Percentiles rank a stretch among this genome's conserved stretches.
Evolutionary conservation across 2,888 invertebrate species (phyloP).

Genomic region (Plebejus melissa): DNA sequence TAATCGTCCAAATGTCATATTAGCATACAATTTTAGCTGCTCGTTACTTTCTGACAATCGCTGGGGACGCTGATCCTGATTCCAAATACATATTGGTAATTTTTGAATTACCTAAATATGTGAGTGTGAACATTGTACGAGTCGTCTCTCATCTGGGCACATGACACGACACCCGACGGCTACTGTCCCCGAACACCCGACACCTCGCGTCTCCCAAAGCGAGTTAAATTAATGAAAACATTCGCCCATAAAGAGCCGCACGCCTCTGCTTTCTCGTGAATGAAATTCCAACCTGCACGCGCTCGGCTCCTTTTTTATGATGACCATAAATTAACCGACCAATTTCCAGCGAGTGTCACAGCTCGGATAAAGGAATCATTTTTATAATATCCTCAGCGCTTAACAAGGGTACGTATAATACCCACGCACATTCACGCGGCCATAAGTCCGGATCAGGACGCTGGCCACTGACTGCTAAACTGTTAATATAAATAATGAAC

Average conservation of each 20-base stretch:
- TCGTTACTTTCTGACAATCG: neutral
- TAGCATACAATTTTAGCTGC: neutral
- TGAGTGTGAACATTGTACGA: slow-evolving; percentile 24
- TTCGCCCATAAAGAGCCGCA: slow-evolving; percentile 77
- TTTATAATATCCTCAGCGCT: slow-evolving; percentile 78
- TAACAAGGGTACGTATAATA: slow-evolving; percentile 78
- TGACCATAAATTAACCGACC: slow-evolving; percentile 74
- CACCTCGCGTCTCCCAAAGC: slow-evolving; percentile 62
- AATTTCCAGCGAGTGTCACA: slow-evolving; percentile 78
- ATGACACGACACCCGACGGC: slow-evolving; percentile 52
- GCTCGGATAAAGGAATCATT: slow-evolving; percentile 77
- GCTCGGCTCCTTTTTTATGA: slow-evolving; percentile 76
- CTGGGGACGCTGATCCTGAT: neutral
- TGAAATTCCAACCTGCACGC: slow-evolving; percentile 76
- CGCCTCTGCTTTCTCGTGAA: slow-evolving; percentile 80
- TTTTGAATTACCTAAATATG: neutral
- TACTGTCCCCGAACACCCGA: slow-evolving; percentile 58
- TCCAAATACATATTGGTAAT: neutral
- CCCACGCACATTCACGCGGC: slow-evolving; percentile 77
- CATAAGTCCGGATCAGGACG: slow-evolving; percentile 68
- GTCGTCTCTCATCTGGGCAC: slow-evolving; percentile 28
- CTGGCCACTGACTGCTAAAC: slow-evolving; percentile 75
- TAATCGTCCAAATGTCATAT: neutral
- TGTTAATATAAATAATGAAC: slow-evolving; percentile 80
- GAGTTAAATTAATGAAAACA: slow-evolving; percentile 78